A percentile compares a stretch with the other conserved stretches of the same genome.
Evolutionary conservation across 1,140 invertebrate species (phyloP).

Genomic region (Sarcophaga bullata): DNA sequence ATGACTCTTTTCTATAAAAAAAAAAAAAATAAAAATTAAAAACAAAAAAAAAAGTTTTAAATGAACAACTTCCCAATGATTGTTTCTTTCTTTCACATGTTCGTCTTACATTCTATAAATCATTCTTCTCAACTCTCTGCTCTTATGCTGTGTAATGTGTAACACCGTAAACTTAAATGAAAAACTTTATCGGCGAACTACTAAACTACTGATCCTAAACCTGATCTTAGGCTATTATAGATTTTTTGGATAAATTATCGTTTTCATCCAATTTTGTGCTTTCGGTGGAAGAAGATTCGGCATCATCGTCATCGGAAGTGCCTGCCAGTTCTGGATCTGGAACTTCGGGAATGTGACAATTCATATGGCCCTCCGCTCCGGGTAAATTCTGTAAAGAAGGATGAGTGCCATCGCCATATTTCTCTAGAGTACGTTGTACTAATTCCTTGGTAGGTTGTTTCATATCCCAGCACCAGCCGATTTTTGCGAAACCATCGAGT

Average conservation of each 20-base stretch:
- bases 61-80: constrained; percentile 11
- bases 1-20: constrained; percentile 16
- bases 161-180: too few relatives aligned
- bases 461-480: constrained; percentile 84
- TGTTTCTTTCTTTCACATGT: background rate
- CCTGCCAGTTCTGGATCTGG: constrained; percentile 56
- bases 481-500: constrained; percentile 80
- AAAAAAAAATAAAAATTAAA: too few relatives aligned
- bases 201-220: background rate
- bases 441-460: constrained; percentile 72
- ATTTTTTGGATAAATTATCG: constrained; percentile 50
- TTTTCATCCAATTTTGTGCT: constrained; percentile 63
- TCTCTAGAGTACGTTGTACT: constrained; percentile 68
- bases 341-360: constrained; percentile 56
- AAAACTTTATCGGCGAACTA: too few relatives aligned
- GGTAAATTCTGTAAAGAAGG: constrained; percentile 42
- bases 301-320: constrained; percentile 58
- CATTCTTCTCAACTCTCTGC: too few relatives aligned
- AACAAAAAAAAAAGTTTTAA: background rate
- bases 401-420: constrained; percentile 74
- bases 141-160: too few relatives aligned
- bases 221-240: constrained; percentile 23
- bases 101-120: background rate
- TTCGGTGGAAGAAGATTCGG: constrained; percentile 62
- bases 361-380: constrained; percentile 45